Percentiles rank a stretch among this genome's conserved stretches.
Evolutionary conservation across 2,888 invertebrate genomes (phyloP).

Genomic region (Parnassius orleans): DNA sequence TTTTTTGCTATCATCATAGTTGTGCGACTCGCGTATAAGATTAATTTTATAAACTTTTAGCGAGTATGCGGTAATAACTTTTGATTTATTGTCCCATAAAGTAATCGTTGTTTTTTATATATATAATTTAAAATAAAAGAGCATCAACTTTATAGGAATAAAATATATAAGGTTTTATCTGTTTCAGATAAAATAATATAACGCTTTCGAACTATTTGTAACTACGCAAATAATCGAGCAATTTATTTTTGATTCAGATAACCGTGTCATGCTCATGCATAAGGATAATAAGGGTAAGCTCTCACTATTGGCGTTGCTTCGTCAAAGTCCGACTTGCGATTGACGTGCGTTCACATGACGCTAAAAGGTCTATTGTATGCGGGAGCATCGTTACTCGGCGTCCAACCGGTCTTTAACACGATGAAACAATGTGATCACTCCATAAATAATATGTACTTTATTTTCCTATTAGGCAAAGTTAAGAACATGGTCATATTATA

Average conservation of each 20-base stretch:
- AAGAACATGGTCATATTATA: neutral
- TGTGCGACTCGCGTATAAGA: slow-evolving; percentile 62
- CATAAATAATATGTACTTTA: slow-evolving; percentile 63
- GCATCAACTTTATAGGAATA: too few relatives aligned
- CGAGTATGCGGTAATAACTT: slow-evolving; percentile 24
- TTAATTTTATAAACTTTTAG: slow-evolving; percentile 57
- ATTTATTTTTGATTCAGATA: slow-evolving; percentile 5
- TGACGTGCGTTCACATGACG: slow-evolving; percentile 75
- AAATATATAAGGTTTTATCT: too few relatives aligned
- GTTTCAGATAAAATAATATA: neutral
- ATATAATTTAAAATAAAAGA: too few relatives aligned
- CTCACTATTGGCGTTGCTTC: slow-evolving; percentile 50
- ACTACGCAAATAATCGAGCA: neutral
- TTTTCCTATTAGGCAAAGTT: slow-evolving; percentile 38
- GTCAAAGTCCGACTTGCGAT: slow-evolving; percentile 55
- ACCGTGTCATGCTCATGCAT: slow-evolving; percentile 31
- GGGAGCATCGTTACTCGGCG: slow-evolving; percentile 71
- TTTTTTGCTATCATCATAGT: slow-evolving; percentile 78
- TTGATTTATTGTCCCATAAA: slow-evolving; percentile 26
- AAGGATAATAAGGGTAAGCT: slow-evolving; percentile 59
- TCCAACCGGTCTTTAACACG: slow-evolving; percentile 78
- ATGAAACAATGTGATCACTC: slow-evolving; percentile 74
- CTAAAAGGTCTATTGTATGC: slow-evolving; percentile 81
- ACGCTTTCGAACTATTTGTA: slow-evolving; percentile 14
- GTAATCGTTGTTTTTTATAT: too few relatives aligned